These are phyloP conservation scores for Scolopax rusticola DNA, from an alignment of 2,797 vertebrate genomes.

Conservation along the genomic window DNA sequence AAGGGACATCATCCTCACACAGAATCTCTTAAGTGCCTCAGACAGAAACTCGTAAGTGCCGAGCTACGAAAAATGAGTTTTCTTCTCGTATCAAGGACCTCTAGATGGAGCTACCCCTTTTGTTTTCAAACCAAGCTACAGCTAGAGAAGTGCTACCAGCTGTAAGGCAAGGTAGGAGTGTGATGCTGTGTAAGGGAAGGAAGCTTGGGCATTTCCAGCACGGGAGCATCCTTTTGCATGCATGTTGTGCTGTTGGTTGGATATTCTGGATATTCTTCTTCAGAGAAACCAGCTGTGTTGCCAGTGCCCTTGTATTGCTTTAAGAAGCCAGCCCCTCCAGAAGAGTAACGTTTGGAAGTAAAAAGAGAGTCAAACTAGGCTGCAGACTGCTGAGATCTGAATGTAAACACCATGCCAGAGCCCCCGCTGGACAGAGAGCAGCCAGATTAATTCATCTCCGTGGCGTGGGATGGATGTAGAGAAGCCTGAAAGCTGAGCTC, in stretches of 20 bases:
- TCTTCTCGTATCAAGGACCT: background rate
- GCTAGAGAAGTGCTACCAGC: background rate
- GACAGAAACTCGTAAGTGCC: background rate
- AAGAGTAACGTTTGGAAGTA: background rate
- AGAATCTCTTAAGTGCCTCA: rapidly evolving
- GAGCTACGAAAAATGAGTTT: background rate
- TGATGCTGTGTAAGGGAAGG: background rate
- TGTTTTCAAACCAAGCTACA: background rate
- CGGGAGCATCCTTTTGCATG: background rate
- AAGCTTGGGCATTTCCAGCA: background rate
- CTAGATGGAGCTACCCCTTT: conserved; percentile 65
- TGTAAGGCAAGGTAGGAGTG: background rate
- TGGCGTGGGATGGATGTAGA: background rate
- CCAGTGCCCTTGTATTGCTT: background rate
- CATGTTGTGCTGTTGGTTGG: background rate
- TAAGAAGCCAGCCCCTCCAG: background rate
- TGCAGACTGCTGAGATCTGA: background rate
- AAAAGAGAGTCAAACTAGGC: background rate
- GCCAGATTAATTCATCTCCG: background rate
- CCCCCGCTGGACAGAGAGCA: background rate
- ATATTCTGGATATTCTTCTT: background rate
- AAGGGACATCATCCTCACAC: background rate
- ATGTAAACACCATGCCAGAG: background rate
- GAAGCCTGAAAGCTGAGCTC: background rate
- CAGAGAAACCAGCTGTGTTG: background rate